A percentile compares a stretch with the other conserved stretches of the same genome.
Evolutionary conservation across 2,888 invertebrate species (phyloP).

Genomic region (Chelonus formosanus): DNA sequence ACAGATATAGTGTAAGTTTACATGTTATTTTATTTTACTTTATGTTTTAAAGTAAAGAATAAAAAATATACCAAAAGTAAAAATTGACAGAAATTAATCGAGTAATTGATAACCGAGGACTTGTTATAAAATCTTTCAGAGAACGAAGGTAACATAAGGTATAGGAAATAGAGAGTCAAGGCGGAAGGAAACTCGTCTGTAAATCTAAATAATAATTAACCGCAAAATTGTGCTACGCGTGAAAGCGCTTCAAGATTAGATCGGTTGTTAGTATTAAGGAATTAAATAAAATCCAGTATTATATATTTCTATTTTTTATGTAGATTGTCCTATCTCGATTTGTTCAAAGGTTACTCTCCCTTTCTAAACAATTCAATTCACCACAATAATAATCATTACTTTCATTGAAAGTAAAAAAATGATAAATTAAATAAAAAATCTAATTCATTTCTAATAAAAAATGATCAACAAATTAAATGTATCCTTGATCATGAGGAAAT

Average conservation of each 20-base stretch:
- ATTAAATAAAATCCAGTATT: constrained; percentile 37
- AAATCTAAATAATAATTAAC: constrained; percentile 51
- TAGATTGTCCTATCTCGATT: no score
- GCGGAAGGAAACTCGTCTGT: constrained; percentile 51
- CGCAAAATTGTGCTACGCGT: constrained; percentile 47
- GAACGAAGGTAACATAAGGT: constrained; percentile 11
- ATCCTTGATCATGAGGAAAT: no score
- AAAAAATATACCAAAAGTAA: not conserved
- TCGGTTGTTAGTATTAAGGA: constrained; percentile 44
- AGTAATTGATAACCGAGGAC: constrained; percentile 5
- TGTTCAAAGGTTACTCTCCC: no score
- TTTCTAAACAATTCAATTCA: not conserved
- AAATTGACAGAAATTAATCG: not conserved
- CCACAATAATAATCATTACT: constrained; percentile 5
- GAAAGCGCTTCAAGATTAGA: constrained; percentile 52
- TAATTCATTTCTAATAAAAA: not conserved
- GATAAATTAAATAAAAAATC: not conserved
- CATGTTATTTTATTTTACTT: not conserved
- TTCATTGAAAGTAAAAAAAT: not conserved
- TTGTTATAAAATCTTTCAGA: constrained; percentile 10
- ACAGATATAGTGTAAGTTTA: not conserved
- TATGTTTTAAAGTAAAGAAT: constrained; percentile 3
- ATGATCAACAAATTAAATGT: not conserved
- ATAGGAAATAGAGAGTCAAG: constrained; percentile 42
- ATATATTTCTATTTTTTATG: constrained; percentile 5